These are phyloP conservation scores for Pleuronectes platessa DNA, from an alignment of 2,113 vertebrate genomes.

Conservation along the genomic window DNA sequence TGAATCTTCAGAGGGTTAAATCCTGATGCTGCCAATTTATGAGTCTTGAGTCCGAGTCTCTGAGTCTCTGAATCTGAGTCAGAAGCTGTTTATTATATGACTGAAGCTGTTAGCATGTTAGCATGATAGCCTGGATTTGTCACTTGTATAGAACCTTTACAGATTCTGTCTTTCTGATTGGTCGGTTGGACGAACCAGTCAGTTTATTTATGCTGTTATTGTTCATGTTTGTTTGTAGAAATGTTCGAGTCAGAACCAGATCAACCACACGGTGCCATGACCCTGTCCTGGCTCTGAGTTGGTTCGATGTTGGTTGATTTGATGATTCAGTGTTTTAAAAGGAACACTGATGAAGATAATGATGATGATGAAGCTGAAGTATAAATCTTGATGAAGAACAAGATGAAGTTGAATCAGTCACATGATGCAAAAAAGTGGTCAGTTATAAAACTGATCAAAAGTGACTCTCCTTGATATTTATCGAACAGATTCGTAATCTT, in stretches of 20 bases:
- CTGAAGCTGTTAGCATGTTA: conserved; percentile 21
- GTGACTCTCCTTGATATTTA: too few species aligned
- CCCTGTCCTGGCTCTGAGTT: not conserved
- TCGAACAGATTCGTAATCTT: not conserved
- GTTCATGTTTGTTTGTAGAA: not conserved
- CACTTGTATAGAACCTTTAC: conserved; percentile 6
- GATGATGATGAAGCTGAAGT: not conserved
- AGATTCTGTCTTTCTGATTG: not conserved
- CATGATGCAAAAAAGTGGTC: too few species aligned
- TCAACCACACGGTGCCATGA: not conserved
- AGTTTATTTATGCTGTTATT: not conserved
- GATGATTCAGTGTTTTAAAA: not conserved
- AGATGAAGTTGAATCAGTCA: too few species aligned
- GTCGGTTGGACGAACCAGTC: not conserved
- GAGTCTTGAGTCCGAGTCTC: not conserved
- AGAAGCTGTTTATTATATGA: conserved; percentile 1
- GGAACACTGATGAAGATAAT: not conserved
- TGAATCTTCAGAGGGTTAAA: not conserved
- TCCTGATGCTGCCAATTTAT: not conserved
- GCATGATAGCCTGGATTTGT: conserved; percentile 4
- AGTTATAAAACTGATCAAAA: too few species aligned
- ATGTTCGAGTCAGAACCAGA: not conserved
- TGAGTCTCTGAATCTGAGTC: not conserved
- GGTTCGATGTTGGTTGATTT: not conserved
- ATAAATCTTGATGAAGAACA: too few species aligned